Evolutionary conservation across 2,797 vertebrate species (phyloP), one percentile per base, ranked within the genome.

Genomic region (Ceryle rudis): DNA sequence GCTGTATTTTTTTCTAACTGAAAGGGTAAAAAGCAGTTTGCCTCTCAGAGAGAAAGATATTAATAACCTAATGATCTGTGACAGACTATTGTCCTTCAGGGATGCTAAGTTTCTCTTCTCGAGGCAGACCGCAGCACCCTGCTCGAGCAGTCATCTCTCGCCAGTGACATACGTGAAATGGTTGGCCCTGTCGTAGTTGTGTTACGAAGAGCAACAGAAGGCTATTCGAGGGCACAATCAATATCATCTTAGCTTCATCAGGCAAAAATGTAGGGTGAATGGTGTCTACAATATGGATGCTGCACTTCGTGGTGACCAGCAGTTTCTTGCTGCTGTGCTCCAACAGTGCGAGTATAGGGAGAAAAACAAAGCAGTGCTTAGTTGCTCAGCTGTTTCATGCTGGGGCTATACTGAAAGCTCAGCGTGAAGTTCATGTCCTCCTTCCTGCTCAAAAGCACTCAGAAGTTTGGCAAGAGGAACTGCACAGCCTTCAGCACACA

Each of bases 201-300:
- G 29, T 54, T 72, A 49, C 7, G 14, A 58, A 65, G 20, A 72
- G 39, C 9, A 52, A 61, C 18, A 33, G 65, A 71, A 71, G 33
- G 37, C 44, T 81, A 5, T 10, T 54, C 52, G 51, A 91, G 47
- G 60, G 37, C 55, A 75, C 22, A 70, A 60, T 69, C 66, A 62
- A 14, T 49, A 58, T 44, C 60, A 70, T 52, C 26, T 33, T 57
- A 52, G 26, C 39, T 72, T 71, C 29, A 67, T 2, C 5, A 11
- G 42, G 44, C 29, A 84, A 78, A 69, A 74, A 21, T 0, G 0
- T 10, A 52, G 54, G 17, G 33, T 37, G 33, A 14, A 2, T 5
- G 37, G 18, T 7, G 4, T 23, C 73, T 70, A 4, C 44, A 52
- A 1, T 5, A 66, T 6, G 16, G 28, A 49, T 49, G 25, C 44